Conservation (phyloP, 2,113 vertebrate species). For the Galemys pyrenaicus region DNA sequence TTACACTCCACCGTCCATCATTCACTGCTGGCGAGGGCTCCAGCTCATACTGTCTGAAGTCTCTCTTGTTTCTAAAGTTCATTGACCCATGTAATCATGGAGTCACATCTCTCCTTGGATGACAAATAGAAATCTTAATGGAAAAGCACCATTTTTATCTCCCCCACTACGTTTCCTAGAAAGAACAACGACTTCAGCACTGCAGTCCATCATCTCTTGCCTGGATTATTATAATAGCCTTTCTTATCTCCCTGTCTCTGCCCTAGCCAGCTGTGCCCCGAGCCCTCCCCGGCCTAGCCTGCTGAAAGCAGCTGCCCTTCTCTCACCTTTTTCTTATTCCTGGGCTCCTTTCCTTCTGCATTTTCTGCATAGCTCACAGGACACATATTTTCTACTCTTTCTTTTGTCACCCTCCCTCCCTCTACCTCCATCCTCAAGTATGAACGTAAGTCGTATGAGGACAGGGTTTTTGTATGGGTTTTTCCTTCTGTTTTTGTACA, state of each 20-base stretch:
- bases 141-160: not conserved
- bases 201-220: not conserved
- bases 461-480: not conserved
- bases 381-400: not conserved
- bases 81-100: not conserved
- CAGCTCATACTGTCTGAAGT: not conserved
- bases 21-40: not conserved
- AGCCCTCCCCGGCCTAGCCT: not conserved
- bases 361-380: not conserved
- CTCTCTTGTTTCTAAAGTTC: not conserved
- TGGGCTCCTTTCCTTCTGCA: not conserved
- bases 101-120: not conserved
- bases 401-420: not conserved
- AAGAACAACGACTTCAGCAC: not conserved
- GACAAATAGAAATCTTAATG: not conserved
- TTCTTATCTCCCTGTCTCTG: not conserved
- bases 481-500: not conserved
- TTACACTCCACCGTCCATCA: fast-evolving
- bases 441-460: not conserved
- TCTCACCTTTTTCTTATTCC: not conserved
- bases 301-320: not conserved
- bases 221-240: not conserved
- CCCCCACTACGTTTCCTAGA: not conserved
- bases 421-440: not conserved
- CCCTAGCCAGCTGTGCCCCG: fast-evolving